Percentiles rank a stretch among this genome's conserved stretches.
Evolutionary conservation across 2,797 vertebrate genomes (phyloP).

Genomic region (Sus cebifrons): DNA sequence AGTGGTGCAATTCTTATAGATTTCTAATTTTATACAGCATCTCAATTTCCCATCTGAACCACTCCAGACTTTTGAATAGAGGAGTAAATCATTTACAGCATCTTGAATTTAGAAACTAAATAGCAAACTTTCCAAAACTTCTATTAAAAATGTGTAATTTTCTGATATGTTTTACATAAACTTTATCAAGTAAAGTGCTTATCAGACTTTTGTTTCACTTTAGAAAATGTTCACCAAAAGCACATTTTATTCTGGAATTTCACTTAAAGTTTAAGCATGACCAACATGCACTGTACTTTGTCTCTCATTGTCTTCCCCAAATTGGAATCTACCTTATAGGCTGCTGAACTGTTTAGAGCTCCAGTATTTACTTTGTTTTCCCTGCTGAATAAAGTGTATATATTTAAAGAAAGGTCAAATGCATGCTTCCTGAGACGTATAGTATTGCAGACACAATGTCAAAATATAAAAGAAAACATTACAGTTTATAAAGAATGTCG

Average conservation of each 20-base stretch:
- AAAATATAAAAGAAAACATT: background rate
- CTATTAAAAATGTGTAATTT: background rate
- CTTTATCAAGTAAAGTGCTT: background rate
- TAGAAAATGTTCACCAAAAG: background rate
- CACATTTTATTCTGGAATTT: conserved; percentile 14
- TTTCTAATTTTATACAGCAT: background rate
- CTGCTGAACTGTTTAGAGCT: background rate
- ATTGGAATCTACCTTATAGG: background rate
- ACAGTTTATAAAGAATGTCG: background rate
- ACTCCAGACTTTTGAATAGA: background rate
- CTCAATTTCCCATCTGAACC: background rate
- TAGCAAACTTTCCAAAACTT: background rate
- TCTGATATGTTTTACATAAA: background rate
- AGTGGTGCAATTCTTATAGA: background rate
- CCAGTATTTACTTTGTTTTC: background rate
- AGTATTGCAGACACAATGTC: background rate
- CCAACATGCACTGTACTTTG: background rate
- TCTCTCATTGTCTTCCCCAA: background rate
- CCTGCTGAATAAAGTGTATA: background rate
- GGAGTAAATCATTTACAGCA: background rate
- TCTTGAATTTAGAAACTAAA: conserved; percentile 27
- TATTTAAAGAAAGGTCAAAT: background rate
- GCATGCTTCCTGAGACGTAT: background rate
- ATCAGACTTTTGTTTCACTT: background rate
- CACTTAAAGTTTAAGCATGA: conserved; percentile 11